Evolutionary conservation across 1,140 invertebrate genomes (phyloP), one percentile per base, ranked within the genome.

Genomic region (Microplitis demolitor): DNA sequence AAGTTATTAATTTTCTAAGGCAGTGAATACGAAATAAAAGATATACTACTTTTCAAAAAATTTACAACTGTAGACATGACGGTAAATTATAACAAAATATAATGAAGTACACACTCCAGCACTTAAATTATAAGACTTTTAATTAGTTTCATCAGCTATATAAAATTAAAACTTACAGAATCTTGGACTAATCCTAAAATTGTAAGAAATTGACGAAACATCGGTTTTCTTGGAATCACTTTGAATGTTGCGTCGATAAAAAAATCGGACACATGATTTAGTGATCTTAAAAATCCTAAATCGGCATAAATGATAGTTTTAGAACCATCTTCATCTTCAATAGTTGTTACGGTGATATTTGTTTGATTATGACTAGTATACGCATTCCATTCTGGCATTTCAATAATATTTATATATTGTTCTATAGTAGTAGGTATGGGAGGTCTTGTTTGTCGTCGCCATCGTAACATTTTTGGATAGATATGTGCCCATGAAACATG

Each of bases 211-310:
- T 66, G 64, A n/a, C 8, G 39, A 45, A 53, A 37, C 51, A 6
- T 5, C 4, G 64, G 35, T 3, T 31, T 53, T 33, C 14, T 24
- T 33, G 64, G 64, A 24, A 45, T 24, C 4, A 66, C 64, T 66
- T 66, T 66, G 39, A 66, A 66, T 66, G 64, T 66, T 11, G 35
- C 39, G 31, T 66, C 35, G 3, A 66, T 51, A 51, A 51, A 66
- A 14, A 66, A 31, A 4, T 50, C 31, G 11, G 11, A 9, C 45
- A 66, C 24, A 24, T 33, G 3, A 66, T 5, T 24, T 13, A 66
- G 24, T n/a, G 34, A 64, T 35, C 24, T 50, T 24, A 66, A 53
- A 16, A 66, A 51, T 66, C 45, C 64, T n/a, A 66, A 3, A 31
- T 53, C 31, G n/a, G 11, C 45, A 11, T 51, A 66, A 16, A 66